Evolutionary conservation across 2,797 vertebrate species (phyloP).

Genomic region (Pseudomugil tenellus): DNA sequence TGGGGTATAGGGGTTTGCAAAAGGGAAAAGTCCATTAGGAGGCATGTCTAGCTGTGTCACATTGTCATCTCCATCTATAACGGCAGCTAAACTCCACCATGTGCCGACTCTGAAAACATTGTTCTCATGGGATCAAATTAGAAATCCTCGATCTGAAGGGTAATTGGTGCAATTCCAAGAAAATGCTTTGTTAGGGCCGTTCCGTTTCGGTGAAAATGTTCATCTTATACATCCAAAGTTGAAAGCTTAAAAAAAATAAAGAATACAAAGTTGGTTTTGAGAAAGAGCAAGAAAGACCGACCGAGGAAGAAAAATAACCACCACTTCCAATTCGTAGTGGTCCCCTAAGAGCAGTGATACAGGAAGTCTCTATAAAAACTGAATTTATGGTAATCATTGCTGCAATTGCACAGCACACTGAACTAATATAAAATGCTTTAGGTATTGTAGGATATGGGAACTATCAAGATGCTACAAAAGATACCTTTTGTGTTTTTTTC

Average conservation of each 20-base stretch:
- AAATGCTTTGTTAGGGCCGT: constrained; percentile 20
- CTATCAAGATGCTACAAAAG: too few species aligned
- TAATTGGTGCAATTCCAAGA: constrained; percentile 39
- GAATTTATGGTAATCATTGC: background rate
- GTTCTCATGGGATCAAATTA: constrained; percentile 50
- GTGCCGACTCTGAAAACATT: constrained; percentile 42
- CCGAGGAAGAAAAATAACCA: background rate
- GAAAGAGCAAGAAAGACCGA: constrained; percentile 42
- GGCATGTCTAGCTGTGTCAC: constrained; percentile 46
- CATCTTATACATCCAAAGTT: constrained; percentile 29
- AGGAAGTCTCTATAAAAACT: background rate
- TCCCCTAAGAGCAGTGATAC: background rate
- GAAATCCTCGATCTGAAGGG: constrained; percentile 37
- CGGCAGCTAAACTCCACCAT: constrained; percentile 38
- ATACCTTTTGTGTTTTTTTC: too few species aligned
- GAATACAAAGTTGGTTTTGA: constrained; percentile 34
- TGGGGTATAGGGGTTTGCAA: constrained; percentile 22
- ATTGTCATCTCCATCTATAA: constrained; percentile 53
- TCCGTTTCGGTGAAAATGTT: constrained; percentile 25
- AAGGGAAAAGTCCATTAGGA: constrained; percentile 50
- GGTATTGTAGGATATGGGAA: too few species aligned
- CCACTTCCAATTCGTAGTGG: background rate
- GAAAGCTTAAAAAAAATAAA: constrained; percentile 32
- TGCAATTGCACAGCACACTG: background rate
- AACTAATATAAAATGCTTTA: background rate